These are phyloP conservation scores for Gyps fulvus DNA, from an alignment of 2,113 vertebrate species.

Conservation along the genomic window DNA sequence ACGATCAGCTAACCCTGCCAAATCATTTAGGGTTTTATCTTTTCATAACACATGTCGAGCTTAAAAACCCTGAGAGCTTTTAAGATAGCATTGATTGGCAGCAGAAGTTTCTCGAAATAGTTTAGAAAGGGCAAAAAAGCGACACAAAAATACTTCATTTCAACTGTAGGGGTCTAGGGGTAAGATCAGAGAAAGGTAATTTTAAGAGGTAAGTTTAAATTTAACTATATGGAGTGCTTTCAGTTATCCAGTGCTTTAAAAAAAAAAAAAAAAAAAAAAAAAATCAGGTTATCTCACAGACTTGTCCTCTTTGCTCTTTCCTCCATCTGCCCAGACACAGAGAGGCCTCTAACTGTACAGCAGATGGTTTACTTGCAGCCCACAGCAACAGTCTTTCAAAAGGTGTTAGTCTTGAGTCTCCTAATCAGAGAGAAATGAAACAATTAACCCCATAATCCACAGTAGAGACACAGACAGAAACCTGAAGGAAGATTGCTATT, in stretches of 20 bases:
- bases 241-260: constrained; percentile 64
- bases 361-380: constrained; percentile 38
- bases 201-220: constrained; percentile 50
- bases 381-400: constrained; percentile 44
- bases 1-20: constrained; percentile 5
- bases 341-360: constrained; percentile 39
- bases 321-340: constrained; percentile 49
- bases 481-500: constrained; percentile 60
- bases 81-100: constrained; percentile 23
- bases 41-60: background rate
- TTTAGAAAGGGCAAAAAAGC: constrained; percentile 35
- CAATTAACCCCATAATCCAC: constrained; percentile 50
- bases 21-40: constrained; percentile 40
- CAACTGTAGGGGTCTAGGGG: constrained; percentile 1
- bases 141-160: constrained; percentile 63
- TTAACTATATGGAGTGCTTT: constrained; percentile 52
- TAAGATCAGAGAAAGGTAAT: background rate
- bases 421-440: constrained; percentile 53
- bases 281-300: constrained; percentile 25
- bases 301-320: constrained; percentile 46
- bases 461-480: constrained; percentile 55
- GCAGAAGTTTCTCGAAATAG: constrained; percentile 25
- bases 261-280: background rate
- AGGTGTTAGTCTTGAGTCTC: constrained; percentile 41
- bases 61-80: constrained; percentile 65